Evolutionary conservation across 2,888 invertebrate species (phyloP).

Genomic region (Pardosa pseudoannulata): DNA sequence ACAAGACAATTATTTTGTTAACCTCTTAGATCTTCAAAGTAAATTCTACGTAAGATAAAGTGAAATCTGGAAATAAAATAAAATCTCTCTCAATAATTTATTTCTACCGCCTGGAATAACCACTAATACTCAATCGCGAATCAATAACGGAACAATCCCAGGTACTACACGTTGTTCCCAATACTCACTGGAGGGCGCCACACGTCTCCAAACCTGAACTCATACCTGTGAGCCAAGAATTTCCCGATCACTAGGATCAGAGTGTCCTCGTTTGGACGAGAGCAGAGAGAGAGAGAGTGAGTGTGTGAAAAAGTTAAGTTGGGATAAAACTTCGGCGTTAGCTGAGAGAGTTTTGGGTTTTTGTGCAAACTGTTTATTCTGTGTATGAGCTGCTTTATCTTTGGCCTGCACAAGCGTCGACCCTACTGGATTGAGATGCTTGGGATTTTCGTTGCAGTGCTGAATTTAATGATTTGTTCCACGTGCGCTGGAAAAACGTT

Average conservation of each 20-base stretch:
- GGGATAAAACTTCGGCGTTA: conserved; percentile 40
- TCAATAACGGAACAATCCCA: conserved; percentile 56
- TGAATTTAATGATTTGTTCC: conserved; percentile 38
- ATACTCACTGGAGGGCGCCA: conserved; percentile 42
- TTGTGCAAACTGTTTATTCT: not conserved
- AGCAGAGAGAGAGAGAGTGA: conserved; percentile 23
- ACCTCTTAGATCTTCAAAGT: not conserved
- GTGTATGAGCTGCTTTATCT: not conserved
- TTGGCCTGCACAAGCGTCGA: not conserved
- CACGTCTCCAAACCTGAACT: conserved; percentile 5
- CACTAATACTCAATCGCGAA: conserved; percentile 20
- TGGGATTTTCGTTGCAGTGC: conserved; percentile 44
- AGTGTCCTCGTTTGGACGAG: conserved; percentile 45
- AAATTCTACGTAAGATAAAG: not conserved
- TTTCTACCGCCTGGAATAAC: conserved; percentile 1
- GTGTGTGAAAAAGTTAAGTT: conserved; percentile 46
- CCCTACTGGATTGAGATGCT: conserved; percentile 35
- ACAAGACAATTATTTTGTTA: too few species aligned
- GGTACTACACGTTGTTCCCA: conserved; percentile 11
- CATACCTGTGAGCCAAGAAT: conserved; percentile 54
- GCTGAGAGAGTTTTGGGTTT: not conserved
- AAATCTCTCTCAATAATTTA: conserved; percentile 21
- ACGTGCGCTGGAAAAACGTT: conserved; percentile 58
- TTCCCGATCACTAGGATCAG: conserved; percentile 44
- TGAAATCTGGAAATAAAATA: conserved; percentile 27